Evolutionary conservation across 2,797 vertebrate species (phyloP).

Genomic region (Arnoldichthys spilopterus): DNA sequence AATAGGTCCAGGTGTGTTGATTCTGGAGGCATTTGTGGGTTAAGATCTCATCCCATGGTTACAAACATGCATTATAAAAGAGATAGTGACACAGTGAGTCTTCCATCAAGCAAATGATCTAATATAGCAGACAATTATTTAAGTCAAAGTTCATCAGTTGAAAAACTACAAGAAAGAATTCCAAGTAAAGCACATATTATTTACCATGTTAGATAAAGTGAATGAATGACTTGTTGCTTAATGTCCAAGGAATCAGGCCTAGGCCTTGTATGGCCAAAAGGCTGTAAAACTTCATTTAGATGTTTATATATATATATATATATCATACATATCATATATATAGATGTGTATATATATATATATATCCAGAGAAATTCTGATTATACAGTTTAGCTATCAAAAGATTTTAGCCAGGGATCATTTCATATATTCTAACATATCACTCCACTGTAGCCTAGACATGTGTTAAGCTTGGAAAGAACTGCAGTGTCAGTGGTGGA

Average conservation of each 20-base stretch:
- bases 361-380: background rate
- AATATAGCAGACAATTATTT: conserved; percentile 2
- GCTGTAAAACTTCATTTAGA: too few species aligned
- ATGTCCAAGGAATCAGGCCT: background rate
- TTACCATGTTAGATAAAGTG: background rate
- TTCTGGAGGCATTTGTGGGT: conserved; percentile 1
- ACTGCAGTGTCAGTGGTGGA: too few species aligned
- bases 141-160: background rate
- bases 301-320: too few species aligned
- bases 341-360: too few species aligned
- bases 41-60: conserved; percentile 26
- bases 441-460: too few species aligned
- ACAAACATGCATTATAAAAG: conserved; percentile 51
- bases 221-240: background rate
- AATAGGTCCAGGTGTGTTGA: background rate
- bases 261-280: background rate
- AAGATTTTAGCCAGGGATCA: too few species aligned
- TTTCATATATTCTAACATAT: background rate
- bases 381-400: too few species aligned
- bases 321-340: too few species aligned
- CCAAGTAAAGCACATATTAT: background rate
- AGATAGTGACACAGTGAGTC: conserved; percentile 37
- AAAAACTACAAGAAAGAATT: background rate
- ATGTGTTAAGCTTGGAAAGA: too few species aligned
- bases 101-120: background rate